Evolutionary conservation across 2,888 invertebrate genomes (phyloP).

Genomic region (Leptarthrus brevirostris): DNA sequence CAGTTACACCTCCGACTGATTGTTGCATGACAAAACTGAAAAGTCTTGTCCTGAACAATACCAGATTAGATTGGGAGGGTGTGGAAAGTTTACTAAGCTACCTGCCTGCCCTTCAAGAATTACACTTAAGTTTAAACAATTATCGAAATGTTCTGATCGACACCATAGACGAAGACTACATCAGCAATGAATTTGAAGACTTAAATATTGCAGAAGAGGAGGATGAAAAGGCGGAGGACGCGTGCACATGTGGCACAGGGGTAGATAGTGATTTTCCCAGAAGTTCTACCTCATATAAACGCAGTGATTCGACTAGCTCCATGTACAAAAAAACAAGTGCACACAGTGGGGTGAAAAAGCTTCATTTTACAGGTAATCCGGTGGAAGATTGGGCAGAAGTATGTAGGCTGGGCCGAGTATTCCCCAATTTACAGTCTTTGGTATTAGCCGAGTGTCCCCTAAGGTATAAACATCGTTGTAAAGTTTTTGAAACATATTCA

Average conservation of each 20-base stretch:
- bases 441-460: conserved; percentile 89
- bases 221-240: conserved; percentile 32
- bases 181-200: conserved; percentile 17
- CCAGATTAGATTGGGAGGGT: conserved; percentile 86
- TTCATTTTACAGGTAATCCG: conserved; percentile 90
- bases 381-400: conserved; percentile 88
- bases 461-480: conserved; percentile 61
- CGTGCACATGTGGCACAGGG: conserved; percentile 40
- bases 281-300: conserved; percentile 47
- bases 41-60: conserved; percentile 88
- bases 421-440: conserved; percentile 86
- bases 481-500: conserved; percentile 50
- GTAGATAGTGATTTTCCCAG: conserved; percentile 3
- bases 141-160: conserved; percentile 81
- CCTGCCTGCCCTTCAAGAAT: conserved; percentile 85
- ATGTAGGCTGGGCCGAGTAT: conserved; percentile 83
- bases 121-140: conserved; percentile 92
- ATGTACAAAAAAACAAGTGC: conserved; percentile 64
- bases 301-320: conserved; percentile 54
- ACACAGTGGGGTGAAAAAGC: conserved; percentile 78
- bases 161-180: conserved; percentile 60
- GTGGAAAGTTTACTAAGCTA: conserved; percentile 81
- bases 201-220: conserved; percentile 36
- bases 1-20: conserved; percentile 67
- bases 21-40: conserved; percentile 72